phyloP scores from a whole-genome alignment of 2,888 invertebrate species.

The Caenorhabditis angaria region DNA sequence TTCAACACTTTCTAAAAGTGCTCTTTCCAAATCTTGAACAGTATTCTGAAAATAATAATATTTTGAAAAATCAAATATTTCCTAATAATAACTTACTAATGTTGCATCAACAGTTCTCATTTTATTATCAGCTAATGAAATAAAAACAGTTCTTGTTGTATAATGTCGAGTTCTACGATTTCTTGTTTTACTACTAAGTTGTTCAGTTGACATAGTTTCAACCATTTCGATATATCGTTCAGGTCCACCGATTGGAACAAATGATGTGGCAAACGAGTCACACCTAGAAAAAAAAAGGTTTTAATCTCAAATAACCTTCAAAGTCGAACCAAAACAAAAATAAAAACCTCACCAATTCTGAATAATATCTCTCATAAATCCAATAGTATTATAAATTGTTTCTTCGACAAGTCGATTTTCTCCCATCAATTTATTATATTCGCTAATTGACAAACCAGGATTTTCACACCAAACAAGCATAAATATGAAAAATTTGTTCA shows the following conservation, averaged over 20 bases:
- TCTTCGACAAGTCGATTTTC: conserved; percentile 55
- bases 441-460: conserved; percentile 48
- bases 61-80: conserved; percentile 8
- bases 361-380: conserved; percentile 55
- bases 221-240: conserved; percentile 45
- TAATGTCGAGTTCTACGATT: conserved; percentile 50
- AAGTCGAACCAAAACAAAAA: too few species aligned
- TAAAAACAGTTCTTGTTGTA: conserved; percentile 39
- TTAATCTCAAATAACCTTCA: too few species aligned
- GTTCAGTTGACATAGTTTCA: conserved; percentile 51
- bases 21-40: conserved; percentile 36
- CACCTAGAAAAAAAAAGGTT: conserved; percentile 9
- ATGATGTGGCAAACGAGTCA: conserved; percentile 30
- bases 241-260: conserved; percentile 46
- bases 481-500: conserved; percentile 57
- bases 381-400: conserved; percentile 56
- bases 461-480: conserved; percentile 57
- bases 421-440: conserved; percentile 50
- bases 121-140: conserved; percentile 42
- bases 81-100: conserved; percentile 19
- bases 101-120: conserved; percentile 32
- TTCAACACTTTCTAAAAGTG: conserved; percentile 32
- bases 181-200: conserved; percentile 45
- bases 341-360: conserved; percentile 43
- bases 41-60: conserved; percentile 24